Evolutionary conservation across 2,888 invertebrate species (phyloP), one percentile per base, ranked within the genome.

Genomic region (Julus scanicus): DNA sequence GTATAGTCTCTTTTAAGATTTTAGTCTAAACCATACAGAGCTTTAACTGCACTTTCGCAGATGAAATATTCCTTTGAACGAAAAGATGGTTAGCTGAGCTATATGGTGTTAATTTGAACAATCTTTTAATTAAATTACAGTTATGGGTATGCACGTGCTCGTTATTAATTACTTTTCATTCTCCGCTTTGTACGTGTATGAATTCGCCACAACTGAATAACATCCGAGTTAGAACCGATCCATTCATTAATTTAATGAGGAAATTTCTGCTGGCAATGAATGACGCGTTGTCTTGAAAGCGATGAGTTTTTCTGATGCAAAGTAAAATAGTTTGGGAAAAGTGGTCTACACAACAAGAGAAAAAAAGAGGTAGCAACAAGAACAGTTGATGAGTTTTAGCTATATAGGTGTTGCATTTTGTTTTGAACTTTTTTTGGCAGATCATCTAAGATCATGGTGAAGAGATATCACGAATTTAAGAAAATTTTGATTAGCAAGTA

Each of bases 101-200:
- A n/a, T 15, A 71, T 71, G 71, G 29, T 29, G 71, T 17, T 71
- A 20, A 71, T 71, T 71, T 71, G 29, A 71, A 29, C 20, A 71
- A 5, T 9, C 29, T 71, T 71, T 20, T 71, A 71, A 71, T 71
- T 71, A 71, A 71, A 71, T 71, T 71, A 29, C 29, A 15, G 29
- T 71, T 71, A 71, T 29, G 71, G 29, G 9, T 71, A 71, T 17
- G 29, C 71, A 17, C 29, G 71, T 29, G 3, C 17, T 71, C 9
- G 71, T 71, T 71, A 71, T 71, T 71, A 71, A 71, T 71, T 71
- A 71, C 71, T 29, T 71, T 71, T 71, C 71, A 71, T 71, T 71
- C 29, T 29, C 71, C 8, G 6, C 29, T 29, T 71, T 71, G 71
- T 71, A 11, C 20, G 29, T 63, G 63, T 8, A 29, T 71, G 71